phyloP scores from a whole-genome alignment of 2,113 vertebrate genomes.

The Lathamus discolor region DNA sequence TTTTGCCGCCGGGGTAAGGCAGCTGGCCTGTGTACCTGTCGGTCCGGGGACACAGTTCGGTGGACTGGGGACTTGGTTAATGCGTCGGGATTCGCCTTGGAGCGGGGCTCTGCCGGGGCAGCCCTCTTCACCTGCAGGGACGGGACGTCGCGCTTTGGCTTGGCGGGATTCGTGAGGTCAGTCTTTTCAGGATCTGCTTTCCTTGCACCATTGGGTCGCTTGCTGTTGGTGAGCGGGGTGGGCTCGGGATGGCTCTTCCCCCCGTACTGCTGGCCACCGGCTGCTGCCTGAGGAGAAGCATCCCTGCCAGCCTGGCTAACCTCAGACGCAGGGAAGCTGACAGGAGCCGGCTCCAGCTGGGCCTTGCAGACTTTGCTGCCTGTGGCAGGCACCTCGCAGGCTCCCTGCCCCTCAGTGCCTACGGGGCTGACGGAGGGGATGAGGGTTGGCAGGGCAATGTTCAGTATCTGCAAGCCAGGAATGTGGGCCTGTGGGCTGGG shows the following conservation, averaged over 20 bases:
- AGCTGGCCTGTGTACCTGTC: conserved; percentile 45
- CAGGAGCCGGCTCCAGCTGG: background rate
- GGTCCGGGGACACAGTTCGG: conserved; percentile 34
- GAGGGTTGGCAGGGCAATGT: conserved; percentile 88
- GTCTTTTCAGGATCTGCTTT: conserved; percentile 28
- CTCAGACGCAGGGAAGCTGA: background rate
- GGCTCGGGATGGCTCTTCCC: background rate
- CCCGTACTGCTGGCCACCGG: background rate
- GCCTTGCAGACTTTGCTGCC: background rate
- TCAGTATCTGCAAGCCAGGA: conserved; percentile 90
- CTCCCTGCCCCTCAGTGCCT: conserved; percentile 67
- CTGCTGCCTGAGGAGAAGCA: conserved; percentile 52
- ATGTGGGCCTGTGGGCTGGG: conserved; percentile 79
- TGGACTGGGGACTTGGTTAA: background rate
- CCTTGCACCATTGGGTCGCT: background rate
- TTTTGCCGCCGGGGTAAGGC: conserved; percentile 72
- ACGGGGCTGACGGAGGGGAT: conserved; percentile 85
- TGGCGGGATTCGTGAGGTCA: background rate
- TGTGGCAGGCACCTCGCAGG: conserved; percentile 39
- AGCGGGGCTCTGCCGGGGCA: background rate
- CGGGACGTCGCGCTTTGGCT: conserved; percentile 29
- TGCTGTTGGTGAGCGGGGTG: background rate
- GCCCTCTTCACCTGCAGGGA: conserved; percentile 14
- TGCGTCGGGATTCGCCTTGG: background rate
- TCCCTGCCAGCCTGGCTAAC: background rate